Percentiles rank a stretch among this genome's conserved stretches.
These are phyloP conservation scores for Macrosoma leucophasiata DNA, from an alignment of 2,888 invertebrate species.

Conservation along the genomic window DNA sequence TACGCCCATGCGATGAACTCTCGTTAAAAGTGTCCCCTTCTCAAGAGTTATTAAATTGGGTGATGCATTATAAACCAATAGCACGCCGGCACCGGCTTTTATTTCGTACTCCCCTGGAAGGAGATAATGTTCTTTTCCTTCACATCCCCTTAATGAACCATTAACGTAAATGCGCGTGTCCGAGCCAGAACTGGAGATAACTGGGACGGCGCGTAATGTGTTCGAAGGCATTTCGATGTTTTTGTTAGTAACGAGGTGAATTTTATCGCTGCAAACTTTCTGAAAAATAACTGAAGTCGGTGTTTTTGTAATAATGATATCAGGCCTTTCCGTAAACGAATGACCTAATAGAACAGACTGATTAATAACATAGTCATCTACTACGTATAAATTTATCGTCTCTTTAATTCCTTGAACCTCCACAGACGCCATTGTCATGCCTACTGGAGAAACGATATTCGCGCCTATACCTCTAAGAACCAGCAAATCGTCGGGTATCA, in stretches of 20 bases:
- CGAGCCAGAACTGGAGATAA: too few relatives aligned
- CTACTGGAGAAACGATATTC: constrained; percentile 16
- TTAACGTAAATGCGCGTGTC: neutral
- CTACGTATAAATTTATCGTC: constrained; percentile 17
- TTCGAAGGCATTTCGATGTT: neutral
- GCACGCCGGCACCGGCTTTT: neutral
- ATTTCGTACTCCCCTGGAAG: constrained; percentile 11
- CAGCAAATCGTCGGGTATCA: constrained; percentile 6
- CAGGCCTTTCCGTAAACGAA: constrained; percentile 22
- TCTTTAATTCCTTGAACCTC: constrained; percentile 19
- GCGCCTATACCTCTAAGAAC: constrained; percentile 21
- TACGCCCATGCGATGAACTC: neutral
- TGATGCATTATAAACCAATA: constrained; percentile 1
- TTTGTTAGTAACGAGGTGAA: neutral
- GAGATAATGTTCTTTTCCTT: constrained; percentile 10
- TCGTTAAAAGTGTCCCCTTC: constrained; percentile 1
- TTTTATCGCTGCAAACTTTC: neutral
- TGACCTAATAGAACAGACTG: constrained; percentile 21
- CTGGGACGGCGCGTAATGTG: neutral
- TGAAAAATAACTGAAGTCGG: constrained; percentile 15
- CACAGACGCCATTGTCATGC: constrained; percentile 5
- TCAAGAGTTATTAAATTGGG: too few relatives aligned
- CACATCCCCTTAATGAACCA: constrained; percentile 4
- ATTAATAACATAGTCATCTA: constrained; percentile 21
- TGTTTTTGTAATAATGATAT: constrained; percentile 24